Base-by-base conservation (phyloP, 2,113 vertebrate genomes). In the Nettapus auritus region DNA sequence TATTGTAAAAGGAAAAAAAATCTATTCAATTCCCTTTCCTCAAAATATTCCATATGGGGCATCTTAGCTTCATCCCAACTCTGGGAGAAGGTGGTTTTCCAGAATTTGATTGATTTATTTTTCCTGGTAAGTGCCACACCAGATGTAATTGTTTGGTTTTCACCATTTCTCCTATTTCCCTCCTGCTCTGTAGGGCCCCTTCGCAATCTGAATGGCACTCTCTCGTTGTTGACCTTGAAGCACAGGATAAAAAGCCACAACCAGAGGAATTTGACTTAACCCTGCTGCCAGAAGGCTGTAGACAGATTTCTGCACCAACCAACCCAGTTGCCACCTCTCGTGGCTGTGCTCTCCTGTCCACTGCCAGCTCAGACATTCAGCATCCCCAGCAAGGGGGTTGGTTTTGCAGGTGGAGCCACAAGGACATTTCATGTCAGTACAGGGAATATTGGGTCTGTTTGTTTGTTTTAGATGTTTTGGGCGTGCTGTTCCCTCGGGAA, bases 401-500 rank as follows among this genome's bases (percentile, higher is more conserved):
- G 56, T 4, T 74, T 59, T 48, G 25, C 36, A 78, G 36, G 42
- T 53, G 42, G n/a, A 75, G 6, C 59, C 16, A 48, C 22, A 59
- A 66, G 8, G 68, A 60, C 17, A 31, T 33, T 68, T 52, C 23
- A 16, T 6, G 8, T 63, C 20, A 71, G 28, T 3, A 25, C 36
- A 33, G 23, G 13, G 26, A 26, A 63, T 67, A 31, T 0, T 23
- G 20, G 10, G 5, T 0, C 38, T 36, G 6, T 9, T 34, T 6
- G 7, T 57, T 57, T 46, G 15, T 1, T 50, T 75, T 21, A 60
- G 34, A 18, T 44, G 10, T 11, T 75, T 17, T 22, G 42, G 26
- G 20, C 69, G 14, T 26, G 34, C 50, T 31, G 19, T 40, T 59
- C 31, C 52, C 12, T 14, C 10, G 13, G 83, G 52, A 56, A 75